Evolutionary conservation across 2,113 vertebrate genomes (phyloP), one percentile per base, ranked within the genome.

Genomic region (Osmerus eperlanus): DNA sequence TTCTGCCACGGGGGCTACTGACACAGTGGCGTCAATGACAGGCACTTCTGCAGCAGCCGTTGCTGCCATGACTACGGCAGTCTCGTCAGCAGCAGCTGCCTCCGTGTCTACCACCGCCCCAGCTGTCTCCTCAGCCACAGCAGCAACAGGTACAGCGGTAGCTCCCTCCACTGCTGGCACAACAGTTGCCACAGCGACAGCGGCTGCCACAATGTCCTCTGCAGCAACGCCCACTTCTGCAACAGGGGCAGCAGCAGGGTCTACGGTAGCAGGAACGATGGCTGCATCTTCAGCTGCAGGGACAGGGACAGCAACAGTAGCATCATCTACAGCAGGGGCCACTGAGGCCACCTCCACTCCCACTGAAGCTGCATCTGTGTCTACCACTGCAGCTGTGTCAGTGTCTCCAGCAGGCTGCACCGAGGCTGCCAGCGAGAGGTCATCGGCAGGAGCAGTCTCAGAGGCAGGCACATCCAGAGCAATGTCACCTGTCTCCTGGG

Each of bases 111-210:
- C 72, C 25, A 25, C 65, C 1, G 47, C 65, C 54, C 21, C 70
- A 1, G 18, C 74, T n/a, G 65, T 28, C 52, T 70, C 82, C 60
- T 78, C 78, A 12, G 53, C 56, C 66, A 54, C 90, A 82, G 0
- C 87, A 72, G 25, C 73, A 75, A 19, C 91, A 86, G 55, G 87
- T 72, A 2, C 91, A 85, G 6, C 89, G 83, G 3, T 83, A 92
- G 2, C 70, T 19, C 14, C 60, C 18, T 65, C 80, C 67, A 41
- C 90, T 83, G 0, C 88, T 74, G 19, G 75, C 78, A 13, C 92
- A 84, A 21, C 89, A 77, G 3, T 89, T 86, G 4, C 90, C 86
- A 2, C 89, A 92, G 0, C 75, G 4, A 21, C 70, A 15, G 56
- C 70, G 18, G 15, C 52, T 36, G 63, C 80, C 21, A 67, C 72